phyloP scores from a whole-genome alignment of 1,140 invertebrate species.

The Drosophila nikananu region DNA sequence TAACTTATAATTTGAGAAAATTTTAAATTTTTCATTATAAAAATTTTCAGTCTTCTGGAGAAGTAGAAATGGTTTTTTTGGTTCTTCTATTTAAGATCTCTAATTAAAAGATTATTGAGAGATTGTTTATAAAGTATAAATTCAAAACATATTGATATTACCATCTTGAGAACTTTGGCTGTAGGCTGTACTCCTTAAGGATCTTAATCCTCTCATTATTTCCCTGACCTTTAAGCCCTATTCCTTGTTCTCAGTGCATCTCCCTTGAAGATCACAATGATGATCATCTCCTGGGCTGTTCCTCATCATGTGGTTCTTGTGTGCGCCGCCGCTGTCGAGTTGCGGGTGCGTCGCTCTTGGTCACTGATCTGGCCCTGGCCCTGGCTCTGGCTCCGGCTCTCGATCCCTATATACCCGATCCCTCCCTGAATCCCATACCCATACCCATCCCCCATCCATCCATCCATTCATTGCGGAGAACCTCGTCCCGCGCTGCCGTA shows the following conservation, averaged over 20 bases:
- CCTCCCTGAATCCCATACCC: constrained; percentile 13
- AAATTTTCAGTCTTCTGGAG: no score
- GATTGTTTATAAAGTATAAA: no score
- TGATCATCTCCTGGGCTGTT: constrained; percentile 42
- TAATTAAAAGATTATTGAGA: no score
- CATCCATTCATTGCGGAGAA: constrained; percentile 23
- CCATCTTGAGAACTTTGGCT: no score
- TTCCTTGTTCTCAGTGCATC: constrained; percentile 1
- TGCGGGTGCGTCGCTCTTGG: constrained; percentile 79
- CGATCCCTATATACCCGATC: constrained; percentile 17
- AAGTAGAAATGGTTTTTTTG: no score
- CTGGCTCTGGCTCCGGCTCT: not conserved
- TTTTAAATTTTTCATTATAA: no score
- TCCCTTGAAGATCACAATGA: constrained; percentile 8
- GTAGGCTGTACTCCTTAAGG: no score
- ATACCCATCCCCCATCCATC: constrained; percentile 1
- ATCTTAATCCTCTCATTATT: not conserved
- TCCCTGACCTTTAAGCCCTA: no score
- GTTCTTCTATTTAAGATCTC: no score
- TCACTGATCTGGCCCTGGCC: constrained; percentile 62
- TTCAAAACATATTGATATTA: no score
- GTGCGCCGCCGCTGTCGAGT: constrained; percentile 57
- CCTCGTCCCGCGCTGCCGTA: constrained; percentile 21
- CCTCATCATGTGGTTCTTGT: constrained; percentile 69
- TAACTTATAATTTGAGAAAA: no score